These are phyloP conservation scores for Latrodectus elegans DNA, from an alignment of 2,888 invertebrate genomes.

Conservation along the genomic window DNA sequence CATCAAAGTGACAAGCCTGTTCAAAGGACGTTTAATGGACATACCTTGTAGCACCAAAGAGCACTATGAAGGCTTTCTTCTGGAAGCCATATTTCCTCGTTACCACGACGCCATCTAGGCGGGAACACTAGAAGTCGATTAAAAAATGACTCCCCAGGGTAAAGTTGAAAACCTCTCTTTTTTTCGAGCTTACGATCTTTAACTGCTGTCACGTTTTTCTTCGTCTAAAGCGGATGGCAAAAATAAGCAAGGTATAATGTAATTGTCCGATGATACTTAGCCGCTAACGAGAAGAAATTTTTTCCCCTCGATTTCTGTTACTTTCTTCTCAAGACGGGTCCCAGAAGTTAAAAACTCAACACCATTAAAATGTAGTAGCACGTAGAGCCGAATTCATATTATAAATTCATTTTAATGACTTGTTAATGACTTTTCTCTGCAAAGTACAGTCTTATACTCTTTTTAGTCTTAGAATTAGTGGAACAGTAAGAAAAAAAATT, in stretches of 20 bases:
- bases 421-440: too few species aligned
- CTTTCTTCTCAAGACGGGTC: neutral
- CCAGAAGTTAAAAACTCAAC: too few species aligned
- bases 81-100: constrained; percentile 46
- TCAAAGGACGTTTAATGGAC: constrained; percentile 60
- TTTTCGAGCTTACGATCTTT: constrained; percentile 12
- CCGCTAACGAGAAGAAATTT: neutral
- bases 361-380: too few species aligned
- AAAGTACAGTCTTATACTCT: too few species aligned
- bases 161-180: constrained; percentile 26
- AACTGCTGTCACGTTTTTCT: constrained; percentile 12
- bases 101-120: constrained; percentile 38
- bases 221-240: neutral
- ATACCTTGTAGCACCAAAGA: constrained; percentile 43
- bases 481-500: too few species aligned
- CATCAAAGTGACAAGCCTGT: constrained; percentile 57
- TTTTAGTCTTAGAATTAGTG: too few species aligned
- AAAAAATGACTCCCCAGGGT: constrained; percentile 53
- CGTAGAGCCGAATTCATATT: too few species aligned
- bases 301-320: neutral
- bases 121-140: constrained; percentile 50
- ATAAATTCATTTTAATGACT: too few species aligned
- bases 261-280: constrained; percentile 33
- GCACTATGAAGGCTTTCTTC: constrained; percentile 49
- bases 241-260: constrained; percentile 30